Evolutionary conservation across 2,113 vertebrate species (phyloP).

Genomic region (Nesoenas mayeri): DNA sequence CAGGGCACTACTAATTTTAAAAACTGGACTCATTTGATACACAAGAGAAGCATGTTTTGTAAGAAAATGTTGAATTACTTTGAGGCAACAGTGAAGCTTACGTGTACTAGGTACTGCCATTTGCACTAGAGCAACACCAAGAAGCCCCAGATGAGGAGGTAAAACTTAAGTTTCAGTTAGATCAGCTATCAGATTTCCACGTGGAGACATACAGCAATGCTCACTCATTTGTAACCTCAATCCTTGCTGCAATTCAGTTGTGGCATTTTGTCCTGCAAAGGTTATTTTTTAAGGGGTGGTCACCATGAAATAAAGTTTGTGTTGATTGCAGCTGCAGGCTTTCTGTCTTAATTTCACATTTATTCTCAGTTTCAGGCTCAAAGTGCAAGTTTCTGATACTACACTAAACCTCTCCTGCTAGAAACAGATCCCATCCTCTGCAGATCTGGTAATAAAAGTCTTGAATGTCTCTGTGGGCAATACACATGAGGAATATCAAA

Average conservation of each 20-base stretch:
- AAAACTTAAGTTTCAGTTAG: not conserved
- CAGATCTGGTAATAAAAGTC: not conserved
- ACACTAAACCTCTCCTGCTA: not conserved
- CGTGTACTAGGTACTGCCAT: not conserved
- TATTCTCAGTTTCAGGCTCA: not conserved
- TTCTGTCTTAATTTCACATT: not conserved
- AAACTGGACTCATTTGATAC: not conserved
- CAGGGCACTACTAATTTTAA: not conserved
- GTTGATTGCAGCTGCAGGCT: not conserved
- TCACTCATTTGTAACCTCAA: not conserved
- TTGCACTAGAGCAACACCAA: not conserved
- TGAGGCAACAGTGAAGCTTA: not conserved
- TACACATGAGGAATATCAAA: not conserved
- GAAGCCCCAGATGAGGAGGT: not conserved
- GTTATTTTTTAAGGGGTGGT: not conserved
- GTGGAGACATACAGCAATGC: fast-evolving
- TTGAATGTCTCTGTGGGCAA: not conserved
- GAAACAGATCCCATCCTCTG: not conserved
- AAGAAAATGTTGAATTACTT: not conserved
- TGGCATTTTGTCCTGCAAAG: not conserved
- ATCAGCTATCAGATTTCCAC: not conserved
- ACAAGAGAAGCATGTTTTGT: not conserved
- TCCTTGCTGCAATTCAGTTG: not conserved
- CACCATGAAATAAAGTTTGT: not conserved
- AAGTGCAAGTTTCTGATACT: not conserved